A percentile compares a stretch with the other conserved stretches of the same genome.
phyloP scores from a whole-genome alignment of 2,797 vertebrate genomes.

The Neosalanx taihuensis region DNA sequence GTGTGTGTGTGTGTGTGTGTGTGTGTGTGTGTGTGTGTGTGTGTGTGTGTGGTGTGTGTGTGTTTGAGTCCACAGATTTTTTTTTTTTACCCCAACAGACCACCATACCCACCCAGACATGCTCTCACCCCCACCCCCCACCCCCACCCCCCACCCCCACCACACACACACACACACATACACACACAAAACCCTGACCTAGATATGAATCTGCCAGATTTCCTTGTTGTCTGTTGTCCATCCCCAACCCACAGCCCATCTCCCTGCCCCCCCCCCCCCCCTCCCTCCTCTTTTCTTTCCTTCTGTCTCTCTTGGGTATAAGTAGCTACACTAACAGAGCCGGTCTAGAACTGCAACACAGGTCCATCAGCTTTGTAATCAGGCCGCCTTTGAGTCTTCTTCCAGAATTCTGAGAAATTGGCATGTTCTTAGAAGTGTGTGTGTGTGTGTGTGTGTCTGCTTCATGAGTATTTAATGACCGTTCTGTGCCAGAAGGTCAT shows the following conservation, averaged over 20 bases:
- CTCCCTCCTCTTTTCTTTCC: conserved; percentile 18
- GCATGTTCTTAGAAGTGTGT: conserved; percentile 20
- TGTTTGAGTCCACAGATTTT: conserved; percentile 8
- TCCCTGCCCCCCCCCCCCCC: background rate
- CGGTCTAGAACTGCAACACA: conserved; percentile 35
- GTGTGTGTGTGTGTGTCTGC: background rate
- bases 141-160: background rate
- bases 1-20: background rate
- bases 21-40: too few species aligned
- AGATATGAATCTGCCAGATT: conserved; percentile 37
- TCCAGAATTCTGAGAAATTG: conserved; percentile 3
- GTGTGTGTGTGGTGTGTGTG: too few species aligned
- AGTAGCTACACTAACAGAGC: conserved; percentile 22
- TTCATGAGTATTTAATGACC: conserved; percentile 25
- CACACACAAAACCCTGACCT: conserved; percentile 39
- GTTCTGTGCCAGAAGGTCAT: conserved; percentile 11
- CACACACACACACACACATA: too few species aligned
- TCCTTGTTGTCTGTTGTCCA: background rate
- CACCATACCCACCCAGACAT: conserved; percentile 28
- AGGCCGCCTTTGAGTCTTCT: conserved; percentile 19
- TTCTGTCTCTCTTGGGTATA: conserved; percentile 25
- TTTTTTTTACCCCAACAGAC: conserved; percentile 9
- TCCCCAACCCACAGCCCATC: background rate
- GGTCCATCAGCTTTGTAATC: background rate
- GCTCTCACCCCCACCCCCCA: conserved; percentile 10